Evolutionary conservation across 2,797 vertebrate genomes (phyloP), one percentile per base, ranked within the genome.

Genomic region (Myotis vivesi): DNA sequence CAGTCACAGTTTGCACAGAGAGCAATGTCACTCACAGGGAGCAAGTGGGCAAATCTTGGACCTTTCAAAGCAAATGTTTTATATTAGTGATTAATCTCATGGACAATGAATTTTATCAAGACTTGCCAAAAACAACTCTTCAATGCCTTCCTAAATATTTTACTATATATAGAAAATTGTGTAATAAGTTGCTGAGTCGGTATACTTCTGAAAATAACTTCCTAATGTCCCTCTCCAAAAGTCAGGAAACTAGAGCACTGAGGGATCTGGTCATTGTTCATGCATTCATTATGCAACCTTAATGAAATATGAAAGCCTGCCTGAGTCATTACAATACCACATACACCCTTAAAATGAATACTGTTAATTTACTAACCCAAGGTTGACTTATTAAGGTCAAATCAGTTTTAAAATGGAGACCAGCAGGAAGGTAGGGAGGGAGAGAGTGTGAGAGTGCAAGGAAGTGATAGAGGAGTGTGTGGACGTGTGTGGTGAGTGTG

Each of bases 51-150:
- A 36, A 22, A 12, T 62, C 87, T 71, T 30, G 9, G 49, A 76
- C 55, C 53, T 88, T 82, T 66, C 36, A 51, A 72, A 88, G 59
- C 19, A 51, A 80, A 49, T 87, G 59, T 96, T 96, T 95, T 22
- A 20, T 86, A 69, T 41, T 16, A 28, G 55, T 62, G 16, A 85
- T n/a, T 81, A 62, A 69, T 82, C 55, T 90, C 30, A 53, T 71
- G 38, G 71, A 46, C 49, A 84, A 3, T 53, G 79, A 91, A 55
- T n/a, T 94, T 91, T 66, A 71, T 44, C 4, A 12, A 71, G 46
- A 19, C 82, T 72, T 96, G 49, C 44, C 77, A 59, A 89, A 86
- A 77, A 71, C 30, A 55, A 4, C 19, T 33, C 20, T 59, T 7
- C 38, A 51, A 4, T 93, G 8, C 33, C n/a, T 95, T 77, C 77